Evolutionary conservation across 2,797 vertebrate genomes (phyloP).

Genomic region (Channallabes apus): DNA sequence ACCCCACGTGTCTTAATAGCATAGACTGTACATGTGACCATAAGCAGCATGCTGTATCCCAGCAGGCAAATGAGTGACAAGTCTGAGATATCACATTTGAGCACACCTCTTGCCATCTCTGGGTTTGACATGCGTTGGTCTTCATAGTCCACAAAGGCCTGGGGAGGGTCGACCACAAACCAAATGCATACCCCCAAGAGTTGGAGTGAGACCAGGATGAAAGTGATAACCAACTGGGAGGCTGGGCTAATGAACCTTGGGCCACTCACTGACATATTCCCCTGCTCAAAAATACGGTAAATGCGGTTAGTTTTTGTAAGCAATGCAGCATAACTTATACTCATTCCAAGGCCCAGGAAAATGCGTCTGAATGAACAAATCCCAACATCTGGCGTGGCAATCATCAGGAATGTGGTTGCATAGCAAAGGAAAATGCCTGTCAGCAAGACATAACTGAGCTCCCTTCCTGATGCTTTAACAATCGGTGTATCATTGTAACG

Average conservation of each 20-base stretch:
- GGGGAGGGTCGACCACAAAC: slow-evolving; percentile 92
- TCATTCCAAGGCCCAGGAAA: slow-evolving; percentile 97
- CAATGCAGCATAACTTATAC: slow-evolving; percentile 95
- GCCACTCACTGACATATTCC: slow-evolving; percentile 89
- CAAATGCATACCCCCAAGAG: slow-evolving; percentile 95
- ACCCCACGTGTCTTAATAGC: slow-evolving; percentile 98
- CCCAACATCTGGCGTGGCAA: slow-evolving; percentile 86
- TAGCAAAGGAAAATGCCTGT: slow-evolving; percentile 98
- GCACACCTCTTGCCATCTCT: slow-evolving; percentile 86
- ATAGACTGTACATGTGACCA: slow-evolving; percentile 98
- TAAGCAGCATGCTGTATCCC: slow-evolving; percentile 98
- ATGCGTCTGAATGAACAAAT: slow-evolving; percentile 91
- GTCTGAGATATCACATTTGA: slow-evolving; percentile 98
- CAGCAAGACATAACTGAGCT: slow-evolving; percentile 95
- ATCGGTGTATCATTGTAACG: slow-evolving; percentile 98
- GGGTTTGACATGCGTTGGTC: slow-evolving; percentile 94
- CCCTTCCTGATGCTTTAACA: slow-evolving; percentile 93
- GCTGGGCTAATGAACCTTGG: slow-evolving; percentile 94
- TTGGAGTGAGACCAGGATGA: slow-evolving; percentile 94
- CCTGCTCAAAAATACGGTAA: slow-evolving; percentile 98
- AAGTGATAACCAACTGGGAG: slow-evolving; percentile 94
- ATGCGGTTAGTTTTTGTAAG: slow-evolving; percentile 99
- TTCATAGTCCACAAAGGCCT: slow-evolving; percentile 94
- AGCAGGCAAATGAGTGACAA: slow-evolving; percentile 97
- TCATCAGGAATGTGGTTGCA: slow-evolving; percentile 96